Conservation (phyloP, 2,797 vertebrate species). For the Pygocentrus nattereri region DNA sequence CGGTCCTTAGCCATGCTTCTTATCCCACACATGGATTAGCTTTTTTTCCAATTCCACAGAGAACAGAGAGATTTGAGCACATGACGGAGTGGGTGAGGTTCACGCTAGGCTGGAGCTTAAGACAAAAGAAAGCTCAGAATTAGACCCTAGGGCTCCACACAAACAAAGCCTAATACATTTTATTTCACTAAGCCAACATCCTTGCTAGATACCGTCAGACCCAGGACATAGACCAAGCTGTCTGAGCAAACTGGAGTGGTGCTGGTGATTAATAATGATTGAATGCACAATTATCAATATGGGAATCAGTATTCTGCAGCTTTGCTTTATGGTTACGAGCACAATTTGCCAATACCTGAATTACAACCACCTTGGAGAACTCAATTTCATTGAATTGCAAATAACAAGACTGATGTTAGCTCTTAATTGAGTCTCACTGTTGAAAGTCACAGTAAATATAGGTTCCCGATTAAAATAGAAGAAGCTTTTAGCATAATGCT, state of each 20-base stretch:
- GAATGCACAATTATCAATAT: conserved; percentile 21
- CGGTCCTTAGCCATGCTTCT: not conserved
- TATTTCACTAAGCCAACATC: conserved; percentile 70
- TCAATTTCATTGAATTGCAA: conserved; percentile 16
- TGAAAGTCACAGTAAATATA: conserved; percentile 18
- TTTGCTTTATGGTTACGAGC: conserved; percentile 8
- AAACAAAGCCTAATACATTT: conserved; percentile 72
- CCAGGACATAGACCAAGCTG: conserved; percentile 43
- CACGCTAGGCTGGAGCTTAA: conserved; percentile 72
- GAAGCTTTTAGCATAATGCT: not conserved
- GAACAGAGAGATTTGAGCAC: conserved; percentile 63
- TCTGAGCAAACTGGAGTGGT: conserved; percentile 64
- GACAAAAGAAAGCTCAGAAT: conserved; percentile 65
- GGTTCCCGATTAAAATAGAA: not conserved
- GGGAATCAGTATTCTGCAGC: not conserved
- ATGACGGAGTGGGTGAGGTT: conserved; percentile 59
- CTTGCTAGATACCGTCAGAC: conserved; percentile 64
- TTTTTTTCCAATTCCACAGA: conserved; percentile 15
- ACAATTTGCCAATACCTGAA: not conserved
- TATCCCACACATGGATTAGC: conserved; percentile 1
- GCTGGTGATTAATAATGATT: conserved; percentile 70
- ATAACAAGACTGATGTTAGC: not conserved
- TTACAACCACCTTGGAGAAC: not conserved
- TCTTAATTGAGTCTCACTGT: conserved; percentile 7
- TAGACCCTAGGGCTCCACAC: conserved; percentile 53